Evolutionary conservation across 1,140 invertebrate species (phyloP), one percentile per base, ranked within the genome.

Genomic region (Neotoxoptera formosana): DNA sequence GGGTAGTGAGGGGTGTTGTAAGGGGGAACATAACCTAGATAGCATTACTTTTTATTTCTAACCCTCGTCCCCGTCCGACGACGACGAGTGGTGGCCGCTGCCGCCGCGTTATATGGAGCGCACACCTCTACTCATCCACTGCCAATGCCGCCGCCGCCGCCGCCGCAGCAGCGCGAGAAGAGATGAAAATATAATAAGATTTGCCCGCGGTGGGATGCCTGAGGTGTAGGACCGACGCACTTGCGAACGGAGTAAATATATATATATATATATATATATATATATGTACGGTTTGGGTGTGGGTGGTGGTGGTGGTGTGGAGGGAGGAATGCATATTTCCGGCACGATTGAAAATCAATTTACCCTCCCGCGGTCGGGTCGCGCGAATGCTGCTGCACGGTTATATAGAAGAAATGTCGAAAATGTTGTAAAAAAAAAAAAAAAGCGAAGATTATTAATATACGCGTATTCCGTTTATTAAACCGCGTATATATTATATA

Each of bases 311-410:
- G n/a, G n/a, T n/a, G n/a, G 7, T 20, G 87, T 9, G 9, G 84
- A n/a, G 2, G 21, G n/a, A 11, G 48, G 25, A 48, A 86, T 86
- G 86, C 47, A 88, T 88, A 88, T 88, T 87, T 88, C n/a, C 30
- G n/a, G 48, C 87, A 36, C 17, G 87, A 88, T 88, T 88, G 48
- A 88, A 88, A 88, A 88, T 88, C 87, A 88, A 87, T 87, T 87
- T 48, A 48, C 30, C 86, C 30, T 25, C 7, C 36, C 41, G 41
- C 45, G 84, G 45, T 34, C 23, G 9, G 84, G 84, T 45, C 84
- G 14, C 84, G 14, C 8, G 21, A 87, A 36, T 21, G 21, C 21
- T 21, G 21, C 21, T 20, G 36, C 21, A 21, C 25, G 45, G 84
- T 25, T 17, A n/a, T n/a, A n/a, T n/a, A 9, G 45, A 47, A 87